Evolutionary conservation across 2,888 invertebrate genomes (phyloP), one percentile per base, ranked within the genome.

Genomic region (Sinodicranocentrus sp.): DNA sequence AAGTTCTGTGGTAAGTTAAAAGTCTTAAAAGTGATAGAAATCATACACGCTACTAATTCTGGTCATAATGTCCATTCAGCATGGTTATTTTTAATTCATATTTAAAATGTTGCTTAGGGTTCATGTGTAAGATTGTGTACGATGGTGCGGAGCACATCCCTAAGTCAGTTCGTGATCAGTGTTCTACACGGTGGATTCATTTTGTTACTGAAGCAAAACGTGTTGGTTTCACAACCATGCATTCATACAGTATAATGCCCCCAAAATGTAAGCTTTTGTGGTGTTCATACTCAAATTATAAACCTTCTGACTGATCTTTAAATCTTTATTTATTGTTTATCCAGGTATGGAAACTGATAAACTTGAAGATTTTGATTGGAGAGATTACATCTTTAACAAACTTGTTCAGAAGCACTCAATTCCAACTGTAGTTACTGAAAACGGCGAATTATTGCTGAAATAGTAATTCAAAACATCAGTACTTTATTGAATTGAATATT

Each of bases 321-420:
- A 17, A 2, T 57, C 33, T 54, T 52, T 59, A 3, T 23, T 39
- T 67, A 33, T 33, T 54, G 3, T 43, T 23, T 85, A 91, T 91
- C 82, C 90, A 91, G 87, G 84, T 88, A 21, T 72, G 80, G 72
- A 72, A 63, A 80, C 80, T 0, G 80, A 79, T 48, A 70, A 79
- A 15, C 79, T 79, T 6, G 71, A 79, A 15, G 28, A 80, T 23
- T 80, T 72, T 72, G 92, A 92, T 89, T 92, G 92, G 92, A 91
- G 91, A 84, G 91, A 91, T 67, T 92, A 91, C 88, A 89, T 92
- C 19, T 91, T 92, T 79, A 91, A 91, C 86, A 89, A 91, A 72
- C 89, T 92, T 82, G 91, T 91, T 13, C 92, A 92, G 10, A 91
- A 92, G 25, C 89, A 91, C 68, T 92, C 92, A 0, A 89, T 92